Evolutionary conservation across 2,888 invertebrate species (phyloP).

Genomic region (Dryococelus australis): DNA sequence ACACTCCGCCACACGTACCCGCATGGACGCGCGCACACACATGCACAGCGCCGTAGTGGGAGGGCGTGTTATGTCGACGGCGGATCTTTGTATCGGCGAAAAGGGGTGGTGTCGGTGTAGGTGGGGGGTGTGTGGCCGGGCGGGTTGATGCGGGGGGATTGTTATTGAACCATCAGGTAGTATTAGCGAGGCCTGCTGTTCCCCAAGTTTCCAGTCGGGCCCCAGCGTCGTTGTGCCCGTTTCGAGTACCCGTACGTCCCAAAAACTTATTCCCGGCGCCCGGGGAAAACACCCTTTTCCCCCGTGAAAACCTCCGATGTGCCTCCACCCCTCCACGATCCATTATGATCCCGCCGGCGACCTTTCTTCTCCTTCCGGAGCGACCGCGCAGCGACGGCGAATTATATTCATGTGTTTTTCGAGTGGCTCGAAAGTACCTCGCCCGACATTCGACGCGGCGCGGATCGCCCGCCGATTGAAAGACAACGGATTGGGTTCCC

Average conservation of each 20-base stretch:
- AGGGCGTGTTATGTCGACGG: conserved; percentile 2
- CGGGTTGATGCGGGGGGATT: neutral
- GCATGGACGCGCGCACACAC: neutral
- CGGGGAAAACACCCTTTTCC: neutral
- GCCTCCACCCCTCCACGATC: too few species aligned
- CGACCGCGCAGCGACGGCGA: too few species aligned
- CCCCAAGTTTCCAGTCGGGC: conserved; percentile 39
- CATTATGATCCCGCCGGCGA: too few species aligned
- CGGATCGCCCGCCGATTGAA: neutral
- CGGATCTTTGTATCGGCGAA: neutral
- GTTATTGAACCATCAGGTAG: conserved; percentile 45
- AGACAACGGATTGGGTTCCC: neutral
- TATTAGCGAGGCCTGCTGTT: conserved; percentile 39
- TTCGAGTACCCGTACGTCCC: conserved; percentile 16
- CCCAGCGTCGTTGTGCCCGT: neutral
- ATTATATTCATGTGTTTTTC: neutral
- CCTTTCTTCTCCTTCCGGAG: too few species aligned
- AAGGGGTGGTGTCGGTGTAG: too few species aligned
- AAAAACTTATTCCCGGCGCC: neutral
- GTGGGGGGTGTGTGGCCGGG: neutral
- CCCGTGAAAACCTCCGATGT: neutral
- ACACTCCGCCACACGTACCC: neutral
- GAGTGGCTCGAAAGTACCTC: neutral
- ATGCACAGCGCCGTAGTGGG: neutral
- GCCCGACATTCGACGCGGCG: neutral